These are phyloP conservation scores for Psittacula cyanocephala DNA, from an alignment of 2,113 vertebrate genomes.

Conservation along the genomic window DNA sequence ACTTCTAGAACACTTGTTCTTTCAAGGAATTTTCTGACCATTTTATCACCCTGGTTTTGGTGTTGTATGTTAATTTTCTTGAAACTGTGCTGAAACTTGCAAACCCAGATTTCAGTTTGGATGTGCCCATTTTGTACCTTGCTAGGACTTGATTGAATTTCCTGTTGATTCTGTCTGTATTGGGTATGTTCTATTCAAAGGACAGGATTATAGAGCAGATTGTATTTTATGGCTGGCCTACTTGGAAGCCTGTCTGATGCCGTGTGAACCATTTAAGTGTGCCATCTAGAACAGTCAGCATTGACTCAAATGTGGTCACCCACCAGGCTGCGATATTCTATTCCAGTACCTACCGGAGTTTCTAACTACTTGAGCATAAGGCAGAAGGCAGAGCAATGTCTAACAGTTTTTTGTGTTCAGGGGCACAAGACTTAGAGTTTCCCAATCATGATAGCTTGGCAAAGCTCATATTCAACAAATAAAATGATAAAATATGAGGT, in stretches of 20 bases:
- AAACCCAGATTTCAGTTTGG: background rate
- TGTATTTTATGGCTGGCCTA: background rate
- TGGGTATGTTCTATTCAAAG: background rate
- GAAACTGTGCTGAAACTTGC: background rate
- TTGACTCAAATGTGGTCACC: background rate
- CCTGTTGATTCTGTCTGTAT: background rate
- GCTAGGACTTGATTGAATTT: background rate
- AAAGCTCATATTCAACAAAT: background rate
- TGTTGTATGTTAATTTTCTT: background rate
- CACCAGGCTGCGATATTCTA: background rate
- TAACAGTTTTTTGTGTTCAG: background rate
- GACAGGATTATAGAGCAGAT: background rate
- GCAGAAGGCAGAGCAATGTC: background rate
- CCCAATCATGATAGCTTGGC: background rate
- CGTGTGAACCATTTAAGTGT: conserved; percentile 8
- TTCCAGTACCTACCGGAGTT: background rate
- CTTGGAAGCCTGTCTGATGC: background rate
- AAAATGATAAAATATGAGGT: background rate
- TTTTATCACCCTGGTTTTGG: background rate
- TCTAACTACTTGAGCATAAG: background rate
- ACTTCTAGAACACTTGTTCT: background rate
- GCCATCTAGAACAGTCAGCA: background rate
- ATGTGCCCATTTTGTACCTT: background rate
- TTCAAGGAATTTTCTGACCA: background rate
- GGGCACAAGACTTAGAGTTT: background rate